Base-by-base conservation (phyloP, 2,113 vertebrate species). In the Austrofundulus limnaeus region DNA sequence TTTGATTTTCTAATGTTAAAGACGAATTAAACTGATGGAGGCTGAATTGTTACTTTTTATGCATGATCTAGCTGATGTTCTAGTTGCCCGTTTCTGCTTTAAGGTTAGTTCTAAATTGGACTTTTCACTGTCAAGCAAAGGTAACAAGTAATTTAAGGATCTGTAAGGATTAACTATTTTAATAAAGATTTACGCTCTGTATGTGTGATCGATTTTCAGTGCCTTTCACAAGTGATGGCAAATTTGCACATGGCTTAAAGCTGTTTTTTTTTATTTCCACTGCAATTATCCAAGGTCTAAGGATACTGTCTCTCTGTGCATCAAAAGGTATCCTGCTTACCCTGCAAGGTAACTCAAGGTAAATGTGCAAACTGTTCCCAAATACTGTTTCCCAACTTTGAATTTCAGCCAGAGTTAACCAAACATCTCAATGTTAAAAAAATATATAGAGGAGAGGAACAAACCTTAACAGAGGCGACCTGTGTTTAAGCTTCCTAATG, bases 401-500 rank as follows among this genome's bases (percentile, higher is more conserved):
- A 70, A 46, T 77, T 73, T 48, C 56, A 58, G 57, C 58, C 57
- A 61, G 61, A 75, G 57, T 76, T 61, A 84, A 84, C 56, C 46
- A n/a, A 11, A 62, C 21, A n/a, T 59, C 55, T 80, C 47, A 10
- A 5, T 61, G 64, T 54, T 71, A 77, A 75, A 64, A 56, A 73
- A 71, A 76, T 56, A 15, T 11, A 63, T 15, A 0, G 42, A 78
- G 67, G 37, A 70, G 66, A 80, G 57, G 68, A 19, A 68, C 65
- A 65, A 66, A 87, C 62, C 66, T n/a, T n/a, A n/a, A 4, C 6
- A 80, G 84, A 91, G 37, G 21, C 68, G 83, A 89, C 85, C 88
- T 82, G 51, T 83, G 81, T 79, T 77, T 34, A 82, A 66, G 62
- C 76, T 51, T 75, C 38, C 42, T 88, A 90, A 92, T 90, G 81